Percentiles rank a stretch among this genome's conserved stretches.
Conservation (phyloP, 2,113 vertebrate species). For the Panthera tigris region DNA sequence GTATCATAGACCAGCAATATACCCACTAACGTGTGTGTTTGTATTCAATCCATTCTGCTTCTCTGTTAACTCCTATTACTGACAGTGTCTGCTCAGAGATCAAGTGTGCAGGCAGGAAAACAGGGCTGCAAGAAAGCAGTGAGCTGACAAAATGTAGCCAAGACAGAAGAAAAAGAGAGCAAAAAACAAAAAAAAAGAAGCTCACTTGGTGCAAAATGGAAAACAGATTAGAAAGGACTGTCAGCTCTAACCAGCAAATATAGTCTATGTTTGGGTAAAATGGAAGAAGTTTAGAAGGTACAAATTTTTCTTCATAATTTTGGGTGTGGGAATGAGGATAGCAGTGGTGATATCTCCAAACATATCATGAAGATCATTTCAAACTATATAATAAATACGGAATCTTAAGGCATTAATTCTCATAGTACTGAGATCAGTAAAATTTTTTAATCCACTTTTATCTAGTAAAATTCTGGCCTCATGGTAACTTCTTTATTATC, state of each 20-base stretch:
- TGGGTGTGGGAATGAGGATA: background rate
- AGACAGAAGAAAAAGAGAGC: conserved; percentile 58
- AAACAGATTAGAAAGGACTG: conserved; percentile 32
- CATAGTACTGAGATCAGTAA: background rate
- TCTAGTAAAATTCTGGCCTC: conserved; percentile 34
- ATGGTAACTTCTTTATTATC: background rate
- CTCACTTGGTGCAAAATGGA: conserved; percentile 1
- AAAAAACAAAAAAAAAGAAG: conserved; percentile 75
- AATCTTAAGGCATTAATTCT: conserved; percentile 47
- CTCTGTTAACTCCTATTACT: conserved; percentile 37
- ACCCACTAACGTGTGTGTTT: background rate
- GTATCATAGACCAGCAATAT: background rate
- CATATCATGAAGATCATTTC: background rate
- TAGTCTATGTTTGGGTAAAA: conserved; percentile 23
- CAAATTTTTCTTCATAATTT: conserved; percentile 38
- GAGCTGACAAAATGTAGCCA: conserved; percentile 54
- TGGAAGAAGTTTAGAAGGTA: conserved; percentile 3
- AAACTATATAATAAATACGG: conserved; percentile 28
- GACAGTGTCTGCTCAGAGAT: conserved; percentile 8
- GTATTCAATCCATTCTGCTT: conserved; percentile 16
- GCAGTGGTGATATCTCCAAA: background rate
- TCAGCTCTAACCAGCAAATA: background rate
- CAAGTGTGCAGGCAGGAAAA: conserved; percentile 40
- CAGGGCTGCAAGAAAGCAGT: conserved; percentile 56
- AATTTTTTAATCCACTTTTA: conserved; percentile 42